These are phyloP conservation scores for Tapirus indicus DNA, from an alignment of 2,797 vertebrate species.

Conservation along the genomic window DNA sequence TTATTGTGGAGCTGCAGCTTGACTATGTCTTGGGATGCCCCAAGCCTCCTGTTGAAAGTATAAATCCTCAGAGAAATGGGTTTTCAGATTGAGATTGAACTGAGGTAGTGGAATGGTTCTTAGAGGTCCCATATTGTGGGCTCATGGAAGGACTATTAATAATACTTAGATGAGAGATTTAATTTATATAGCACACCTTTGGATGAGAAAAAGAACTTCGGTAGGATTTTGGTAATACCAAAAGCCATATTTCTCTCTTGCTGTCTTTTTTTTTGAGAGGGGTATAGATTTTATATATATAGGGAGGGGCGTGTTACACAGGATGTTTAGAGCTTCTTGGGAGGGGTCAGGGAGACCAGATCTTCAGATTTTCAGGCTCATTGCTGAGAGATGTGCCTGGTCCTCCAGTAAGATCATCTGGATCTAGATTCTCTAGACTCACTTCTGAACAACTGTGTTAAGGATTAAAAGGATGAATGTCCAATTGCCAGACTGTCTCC, in stretches of 20 bases:
- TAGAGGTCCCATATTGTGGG: background rate
- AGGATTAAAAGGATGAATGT: background rate
- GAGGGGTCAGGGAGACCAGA: background rate
- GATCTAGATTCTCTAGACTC: background rate
- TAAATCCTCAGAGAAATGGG: background rate
- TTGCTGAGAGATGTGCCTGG: background rate
- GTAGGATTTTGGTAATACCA: background rate
- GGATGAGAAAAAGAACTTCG: background rate
- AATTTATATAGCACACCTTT: background rate
- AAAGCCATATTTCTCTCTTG: background rate
- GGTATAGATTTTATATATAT: background rate
- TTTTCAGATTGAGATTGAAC: slow-evolving; percentile 26
- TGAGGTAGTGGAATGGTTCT: background rate
- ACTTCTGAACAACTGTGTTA: background rate
- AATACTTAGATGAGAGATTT: background rate
- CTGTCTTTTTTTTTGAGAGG: background rate
- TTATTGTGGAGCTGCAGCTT: background rate
- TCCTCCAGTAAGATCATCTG: background rate
- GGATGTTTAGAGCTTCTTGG: background rate
- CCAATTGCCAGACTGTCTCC: background rate
- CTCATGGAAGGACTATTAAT: slow-evolving; percentile 1
- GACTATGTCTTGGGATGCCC: background rate
- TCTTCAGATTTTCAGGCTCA: background rate
- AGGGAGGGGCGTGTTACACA: background rate
- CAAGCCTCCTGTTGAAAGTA: background rate